Evolutionary conservation across 1,140 invertebrate species (phyloP), one percentile per base, ranked within the genome.

Genomic region (Cotesia vestalis): DNA sequence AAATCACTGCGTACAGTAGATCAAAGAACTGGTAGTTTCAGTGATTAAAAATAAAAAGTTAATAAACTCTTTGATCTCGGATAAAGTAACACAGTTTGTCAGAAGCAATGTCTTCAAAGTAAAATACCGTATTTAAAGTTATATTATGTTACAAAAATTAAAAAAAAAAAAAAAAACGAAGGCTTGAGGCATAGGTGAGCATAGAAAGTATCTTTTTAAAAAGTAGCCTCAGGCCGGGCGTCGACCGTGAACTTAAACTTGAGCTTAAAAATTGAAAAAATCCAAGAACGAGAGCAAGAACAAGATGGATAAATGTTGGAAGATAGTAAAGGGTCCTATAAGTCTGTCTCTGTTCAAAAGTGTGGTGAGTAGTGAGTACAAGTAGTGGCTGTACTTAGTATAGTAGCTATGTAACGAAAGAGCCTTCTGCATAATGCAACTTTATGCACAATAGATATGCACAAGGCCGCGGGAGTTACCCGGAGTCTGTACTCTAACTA

Each of bases 381-480:
- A 66, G 17, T 46, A 52, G 64, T 66, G 52, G 64, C 40, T 66
- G 20, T 17, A 57, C 35, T 17, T 8, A 51, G 27, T 27, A 27
- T 27, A 66, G 35, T 66, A 51, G 46, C 40, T 11, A 35, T 55
- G 67, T 14, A 46, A 60, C 38, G 57, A 59, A 60, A 59, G 67
- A 59, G 38, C 61, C 55, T 69, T 12, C 11, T 71, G 69, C 69
- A 71, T 71, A 71, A 71, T 71, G 61, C 61, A 53, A 59, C n/a
- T 71, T 71, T 71, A 71, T 71, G 69, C 61, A 71, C 69, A 71
- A 71, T 71, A 63, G 61, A 62, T 46, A 46, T 61, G 52, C 62
- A 63, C 69, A 71, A 53, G 69, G 69, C 69, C 61, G 69, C 69
- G 17, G 53, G 69, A 66, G 61, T 64, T 53, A 63, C 46, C 64